phyloP scores from a whole-genome alignment of 2,888 invertebrate species.

The Callyntrura guangdongensis region DNA sequence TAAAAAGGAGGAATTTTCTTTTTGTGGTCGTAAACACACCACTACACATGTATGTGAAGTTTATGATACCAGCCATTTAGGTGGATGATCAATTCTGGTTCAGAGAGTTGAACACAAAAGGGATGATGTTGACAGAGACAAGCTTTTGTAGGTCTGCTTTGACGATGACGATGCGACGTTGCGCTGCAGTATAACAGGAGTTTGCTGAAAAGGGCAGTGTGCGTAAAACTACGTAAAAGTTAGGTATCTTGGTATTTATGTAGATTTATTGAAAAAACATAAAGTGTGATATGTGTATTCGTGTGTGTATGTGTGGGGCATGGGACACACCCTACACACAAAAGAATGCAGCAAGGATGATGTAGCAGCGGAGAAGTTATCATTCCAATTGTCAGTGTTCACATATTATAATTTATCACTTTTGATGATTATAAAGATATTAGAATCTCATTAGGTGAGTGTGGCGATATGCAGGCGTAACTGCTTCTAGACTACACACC shows the following conservation, averaged over 20 bases:
- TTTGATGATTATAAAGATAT: slow-evolving; percentile 75
- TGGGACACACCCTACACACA: slow-evolving; percentile 73
- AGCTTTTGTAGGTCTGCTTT: slow-evolving; percentile 20
- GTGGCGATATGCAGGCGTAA: slow-evolving; percentile 50
- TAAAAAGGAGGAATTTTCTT: slow-evolving; percentile 50
- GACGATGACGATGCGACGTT: not conserved
- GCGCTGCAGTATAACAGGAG: not conserved
- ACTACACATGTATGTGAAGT: not conserved
- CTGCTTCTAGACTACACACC: slow-evolving; percentile 76
- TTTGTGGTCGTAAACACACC: not conserved
- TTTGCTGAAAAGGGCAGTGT: slow-evolving; percentile 50
- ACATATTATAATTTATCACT: slow-evolving; percentile 74
- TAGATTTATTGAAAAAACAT: slow-evolving; percentile 17
- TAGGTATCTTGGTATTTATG: slow-evolving; percentile 19
- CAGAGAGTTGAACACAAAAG: not conserved
- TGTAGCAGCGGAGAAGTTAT: slow-evolving; percentile 54
- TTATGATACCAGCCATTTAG: slow-evolving; percentile 26
- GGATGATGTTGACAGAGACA: slow-evolving; percentile 33
- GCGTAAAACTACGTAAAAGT: not conserved
- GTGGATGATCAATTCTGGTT: slow-evolving; percentile 51
- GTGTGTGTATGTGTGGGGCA: slow-evolving; percentile 70
- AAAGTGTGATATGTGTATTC: slow-evolving; percentile 33
- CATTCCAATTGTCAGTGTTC: slow-evolving; percentile 54
- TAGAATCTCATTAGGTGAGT: slow-evolving; percentile 73
- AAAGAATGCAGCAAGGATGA: slow-evolving; percentile 39